phyloP scores from a whole-genome alignment of 2,113 vertebrate genomes.

The Myrmecophaga tridactyla region DNA sequence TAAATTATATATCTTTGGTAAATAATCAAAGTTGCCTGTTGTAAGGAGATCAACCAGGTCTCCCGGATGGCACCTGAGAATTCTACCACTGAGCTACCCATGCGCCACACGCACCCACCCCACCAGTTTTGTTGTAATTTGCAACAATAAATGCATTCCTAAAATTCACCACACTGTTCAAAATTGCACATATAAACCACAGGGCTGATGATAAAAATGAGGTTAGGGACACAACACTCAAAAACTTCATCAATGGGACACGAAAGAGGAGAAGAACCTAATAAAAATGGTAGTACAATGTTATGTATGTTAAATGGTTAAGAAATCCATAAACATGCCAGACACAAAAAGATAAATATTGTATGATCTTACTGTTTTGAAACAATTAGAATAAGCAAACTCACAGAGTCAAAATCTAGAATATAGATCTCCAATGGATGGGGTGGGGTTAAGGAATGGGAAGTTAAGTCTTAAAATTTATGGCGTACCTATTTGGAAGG shows the following conservation, averaged over 20 bases:
- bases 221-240: not conserved
- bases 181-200: not conserved
- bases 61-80: too few relatives aligned
- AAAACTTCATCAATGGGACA: not conserved
- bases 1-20: not conserved
- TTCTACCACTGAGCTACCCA: too few relatives aligned
- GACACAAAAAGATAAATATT: too few relatives aligned
- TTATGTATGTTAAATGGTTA: not conserved
- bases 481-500: too few relatives aligned
- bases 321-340: not conserved
- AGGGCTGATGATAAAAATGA: not conserved
- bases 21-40: not conserved
- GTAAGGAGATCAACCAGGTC: not conserved
- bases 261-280: not conserved
- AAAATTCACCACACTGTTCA: not conserved
- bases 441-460: too few relatives aligned
- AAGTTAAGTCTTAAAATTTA: too few relatives aligned
- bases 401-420: too few relatives aligned
- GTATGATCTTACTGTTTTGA: too few relatives aligned
- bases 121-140: too few relatives aligned
- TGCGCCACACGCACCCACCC: too few relatives aligned
- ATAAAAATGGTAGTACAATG: not conserved
- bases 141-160: not conserved
- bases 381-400: too few relatives aligned
- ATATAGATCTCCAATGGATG: too few relatives aligned